Evolutionary conservation across 37 sponge, comb jelly and placozoan genomes (phyloP).

Genomic region (Cliona cf. orientalis): DNA sequence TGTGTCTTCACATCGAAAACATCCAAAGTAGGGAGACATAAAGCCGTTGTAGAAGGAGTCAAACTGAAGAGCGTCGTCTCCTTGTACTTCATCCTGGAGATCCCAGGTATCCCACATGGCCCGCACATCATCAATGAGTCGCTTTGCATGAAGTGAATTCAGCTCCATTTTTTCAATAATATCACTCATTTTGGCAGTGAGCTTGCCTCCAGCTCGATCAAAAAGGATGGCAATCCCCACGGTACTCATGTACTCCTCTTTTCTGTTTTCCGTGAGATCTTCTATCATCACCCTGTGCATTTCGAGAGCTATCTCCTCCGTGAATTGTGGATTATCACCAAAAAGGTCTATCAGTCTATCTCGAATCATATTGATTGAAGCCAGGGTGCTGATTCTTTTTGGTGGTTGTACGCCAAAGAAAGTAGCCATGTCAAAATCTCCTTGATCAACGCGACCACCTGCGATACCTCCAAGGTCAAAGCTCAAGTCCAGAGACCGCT

Average conservation of each 20-base stretch:
- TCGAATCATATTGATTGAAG: slow-evolving; percentile 68
- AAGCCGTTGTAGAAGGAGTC: slow-evolving; percentile 87
- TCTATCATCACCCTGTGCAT: slow-evolving; percentile 83
- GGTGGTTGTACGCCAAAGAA: slow-evolving; percentile 79
- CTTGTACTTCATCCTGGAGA: slow-evolving; percentile 28
- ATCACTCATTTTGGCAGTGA: slow-evolving; percentile 61
- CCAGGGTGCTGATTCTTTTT: slow-evolving; percentile 77
- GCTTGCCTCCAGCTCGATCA: slow-evolving; percentile 83
- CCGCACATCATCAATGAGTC: slow-evolving; percentile 64
- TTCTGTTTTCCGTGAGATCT: slow-evolving; percentile 61
- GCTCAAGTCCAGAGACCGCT: slow-evolving; percentile 72
- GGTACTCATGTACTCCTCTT: slow-evolving; percentile 90
- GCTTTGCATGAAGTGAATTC: slow-evolving; percentile 26
- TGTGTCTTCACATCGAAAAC: slow-evolving; percentile 75
- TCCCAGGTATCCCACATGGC: slow-evolving; percentile 82
- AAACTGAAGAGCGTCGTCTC: slow-evolving; percentile 69
- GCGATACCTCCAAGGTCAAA: slow-evolving; percentile 68
- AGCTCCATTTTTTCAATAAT: slow-evolving; percentile 50
- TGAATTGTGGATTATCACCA: slow-evolving; percentile 72
- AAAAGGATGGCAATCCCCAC: slow-evolving; percentile 74
- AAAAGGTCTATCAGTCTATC: slow-evolving; percentile 66
- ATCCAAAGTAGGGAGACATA: slow-evolving; percentile 91
- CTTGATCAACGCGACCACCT: too few species aligned
- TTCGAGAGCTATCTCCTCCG: slow-evolving; percentile 36
- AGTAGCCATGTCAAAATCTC: slow-evolving; percentile 76